A percentile compares a stretch with the other conserved stretches of the same genome.
Conservation (phyloP, 2,797 vertebrate species). For the Coranthus polyacanthus region DNA sequence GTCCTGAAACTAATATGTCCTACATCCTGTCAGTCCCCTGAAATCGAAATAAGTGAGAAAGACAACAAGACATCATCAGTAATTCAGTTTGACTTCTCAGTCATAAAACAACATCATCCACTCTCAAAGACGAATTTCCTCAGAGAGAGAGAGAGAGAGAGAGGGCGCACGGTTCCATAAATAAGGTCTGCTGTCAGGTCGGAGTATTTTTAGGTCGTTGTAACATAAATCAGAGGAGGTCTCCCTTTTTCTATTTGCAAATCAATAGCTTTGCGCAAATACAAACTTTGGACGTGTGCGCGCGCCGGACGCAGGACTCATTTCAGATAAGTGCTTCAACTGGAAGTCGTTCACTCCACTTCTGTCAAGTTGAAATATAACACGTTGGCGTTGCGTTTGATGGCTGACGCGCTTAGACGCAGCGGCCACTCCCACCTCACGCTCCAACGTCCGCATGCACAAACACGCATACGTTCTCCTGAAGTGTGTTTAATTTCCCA, state of each 20-base stretch:
- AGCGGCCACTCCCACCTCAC: neutral
- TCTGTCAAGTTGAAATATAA: slow-evolving; percentile 30
- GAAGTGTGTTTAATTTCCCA: too few species aligned
- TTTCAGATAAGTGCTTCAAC: slow-evolving; percentile 33
- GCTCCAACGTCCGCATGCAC: too few species aligned
- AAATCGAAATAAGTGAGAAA: slow-evolving; percentile 3
- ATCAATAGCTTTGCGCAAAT: slow-evolving; percentile 1
- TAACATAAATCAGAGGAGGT: neutral
- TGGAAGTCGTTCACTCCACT: neutral
- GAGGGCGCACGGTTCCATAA: slow-evolving; percentile 7
- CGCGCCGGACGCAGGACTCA: neutral
- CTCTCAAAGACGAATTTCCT: neutral
- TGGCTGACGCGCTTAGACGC: slow-evolving; percentile 9
- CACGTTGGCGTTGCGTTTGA: slow-evolving; percentile 10
- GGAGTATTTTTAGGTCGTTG: neutral
- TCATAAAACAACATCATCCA: slow-evolving; percentile 1
- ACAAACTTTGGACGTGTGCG: neutral
- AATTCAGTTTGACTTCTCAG: slow-evolving; percentile 11
- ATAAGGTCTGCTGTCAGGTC: neutral
- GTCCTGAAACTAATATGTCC: neutral
- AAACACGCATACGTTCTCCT: too few species aligned
- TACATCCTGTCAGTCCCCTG: slow-evolving; percentile 4
- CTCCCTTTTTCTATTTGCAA: neutral
- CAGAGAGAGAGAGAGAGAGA: neutral
- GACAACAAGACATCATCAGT: neutral